Conservation (phyloP, 2,888 invertebrate species). For the Bimastos eiseni region DNA sequence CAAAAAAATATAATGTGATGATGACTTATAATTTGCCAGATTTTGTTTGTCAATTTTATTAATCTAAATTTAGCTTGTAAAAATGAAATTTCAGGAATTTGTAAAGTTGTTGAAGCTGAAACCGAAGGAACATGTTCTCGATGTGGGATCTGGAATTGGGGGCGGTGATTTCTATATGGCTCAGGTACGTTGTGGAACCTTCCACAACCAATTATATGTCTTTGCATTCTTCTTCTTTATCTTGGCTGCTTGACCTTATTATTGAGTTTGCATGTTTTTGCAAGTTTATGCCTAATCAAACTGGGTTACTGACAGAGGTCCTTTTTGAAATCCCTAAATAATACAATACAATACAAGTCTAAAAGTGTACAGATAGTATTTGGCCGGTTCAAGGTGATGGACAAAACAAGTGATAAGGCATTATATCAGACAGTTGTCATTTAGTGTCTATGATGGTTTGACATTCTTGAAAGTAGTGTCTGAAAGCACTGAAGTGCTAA, state of each 20-base stretch:
- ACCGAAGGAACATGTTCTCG: slow-evolving; percentile 64
- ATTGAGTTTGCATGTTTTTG: not conserved
- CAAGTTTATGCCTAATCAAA: not conserved
- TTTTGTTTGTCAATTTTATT: not conserved
- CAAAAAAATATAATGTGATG: too few species aligned
- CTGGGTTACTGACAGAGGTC: not conserved
- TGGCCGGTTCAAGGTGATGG: not conserved
- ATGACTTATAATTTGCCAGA: too few species aligned
- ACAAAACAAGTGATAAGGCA: not conserved
- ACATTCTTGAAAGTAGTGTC: too few species aligned
- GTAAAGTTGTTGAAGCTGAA: slow-evolving; percentile 62
- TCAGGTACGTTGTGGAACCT: slow-evolving; percentile 52
- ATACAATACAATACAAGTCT: too few species aligned
- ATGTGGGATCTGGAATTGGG: slow-evolving; percentile 68
- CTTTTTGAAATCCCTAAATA: too few species aligned
- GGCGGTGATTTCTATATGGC: slow-evolving; percentile 67
- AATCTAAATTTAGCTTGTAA: not conserved
- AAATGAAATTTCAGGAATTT: slow-evolving; percentile 59
- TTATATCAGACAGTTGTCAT: not conserved
- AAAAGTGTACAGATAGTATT: too few species aligned
- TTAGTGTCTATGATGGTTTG: not conserved
- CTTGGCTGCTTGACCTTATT: not conserved
- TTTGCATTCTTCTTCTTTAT: not conserved
- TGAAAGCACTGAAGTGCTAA: too few species aligned
- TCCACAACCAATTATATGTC: not conserved